Base-by-base conservation (phyloP, 2,797 vertebrate genomes). In the Lepidocolaptes lacrymiger region DNA sequence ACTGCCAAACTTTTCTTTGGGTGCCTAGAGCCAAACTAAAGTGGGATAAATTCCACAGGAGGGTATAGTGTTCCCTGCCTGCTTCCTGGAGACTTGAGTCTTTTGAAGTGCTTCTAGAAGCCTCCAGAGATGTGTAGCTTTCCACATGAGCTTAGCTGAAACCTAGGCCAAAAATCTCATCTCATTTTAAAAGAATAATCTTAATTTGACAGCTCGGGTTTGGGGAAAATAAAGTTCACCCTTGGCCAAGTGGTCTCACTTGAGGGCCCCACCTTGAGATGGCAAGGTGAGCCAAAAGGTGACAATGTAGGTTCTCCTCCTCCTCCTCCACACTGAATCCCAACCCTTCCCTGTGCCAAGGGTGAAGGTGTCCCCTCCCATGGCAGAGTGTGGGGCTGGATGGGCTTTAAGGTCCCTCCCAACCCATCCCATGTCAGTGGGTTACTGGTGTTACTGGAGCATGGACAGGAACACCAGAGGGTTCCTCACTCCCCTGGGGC, bases 31-130 rank as follows among this genome's bases (percentile, higher is more conserved):
- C 62, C 59, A 88, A 91, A 82, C 49, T 63, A 22, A 76, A 86
- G 43, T 34, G 21, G 39, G 22, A 51, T 69, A 55, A 75, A 41
- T 73, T 73, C 80, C 48, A 72, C 44, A 75, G 63, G 68, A 59
- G 24, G 37, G 62, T 73, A 34, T 55, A 69, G 28, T 62, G 19
- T 84, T 95, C n/a, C 17, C 48, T 80, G 20, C 62, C 52, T 46
- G 36, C 64, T 88, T 88, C 86, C 78, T 69, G 15, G 9, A 81
- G 14, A 55, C 58, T 80, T 87, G 28, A 5, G 4, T 75, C 73
- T 91, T 95, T 64, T n/a, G 32, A 90, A 78, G 84, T 79, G 46
- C 73, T 86, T 84, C 83, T 81, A 49, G 80, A 95, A 85, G 58
- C 51, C 74, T 91, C 72, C 46, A 90, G 66, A 95, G 37, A 59